Percentiles rank a stretch among this genome's conserved stretches.
These are phyloP conservation scores for Erebia aethiops DNA, from an alignment of 2,888 invertebrate genomes.

Conservation along the genomic window DNA sequence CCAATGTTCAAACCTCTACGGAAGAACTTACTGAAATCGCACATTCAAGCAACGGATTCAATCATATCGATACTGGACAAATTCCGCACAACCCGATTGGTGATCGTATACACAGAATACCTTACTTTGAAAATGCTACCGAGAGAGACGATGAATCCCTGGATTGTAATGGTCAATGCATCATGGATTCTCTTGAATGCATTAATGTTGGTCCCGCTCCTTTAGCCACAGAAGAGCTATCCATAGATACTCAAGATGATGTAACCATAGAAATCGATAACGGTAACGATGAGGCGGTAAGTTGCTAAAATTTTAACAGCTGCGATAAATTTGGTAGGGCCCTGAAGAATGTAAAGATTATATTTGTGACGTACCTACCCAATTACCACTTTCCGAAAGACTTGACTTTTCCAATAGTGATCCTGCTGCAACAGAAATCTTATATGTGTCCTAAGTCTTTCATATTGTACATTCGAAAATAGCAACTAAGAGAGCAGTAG, in stretches of 20 bases:
- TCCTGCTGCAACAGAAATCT: no score
- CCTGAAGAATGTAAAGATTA: no score
- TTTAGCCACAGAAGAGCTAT: constrained; percentile 27
- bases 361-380: no score
- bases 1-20: constrained; percentile 14
- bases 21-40: constrained; percentile 33
- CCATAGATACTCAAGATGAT: constrained; percentile 27
- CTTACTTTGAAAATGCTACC: constrained; percentile 30
- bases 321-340: no score
- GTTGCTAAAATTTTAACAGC: constrained; percentile 5
- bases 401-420: no score
- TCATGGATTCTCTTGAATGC: constrained; percentile 21
- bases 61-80: constrained; percentile 27
- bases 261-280: constrained; percentile 5
- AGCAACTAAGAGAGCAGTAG: background rate
- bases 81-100: constrained; percentile 28
- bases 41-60: constrained; percentile 37
- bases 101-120: constrained; percentile 26
- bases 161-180: constrained; percentile 23
- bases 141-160: constrained; percentile 30
- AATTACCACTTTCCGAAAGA: no score
- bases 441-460: no score
- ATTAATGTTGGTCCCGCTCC: constrained; percentile 32
- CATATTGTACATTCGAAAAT: no score
- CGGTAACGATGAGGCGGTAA: background rate